Percentiles rank a stretch among this genome's conserved stretches.
Conservation (phyloP, 2,113 vertebrate species). For the Mesocricetus auratus region DNA sequence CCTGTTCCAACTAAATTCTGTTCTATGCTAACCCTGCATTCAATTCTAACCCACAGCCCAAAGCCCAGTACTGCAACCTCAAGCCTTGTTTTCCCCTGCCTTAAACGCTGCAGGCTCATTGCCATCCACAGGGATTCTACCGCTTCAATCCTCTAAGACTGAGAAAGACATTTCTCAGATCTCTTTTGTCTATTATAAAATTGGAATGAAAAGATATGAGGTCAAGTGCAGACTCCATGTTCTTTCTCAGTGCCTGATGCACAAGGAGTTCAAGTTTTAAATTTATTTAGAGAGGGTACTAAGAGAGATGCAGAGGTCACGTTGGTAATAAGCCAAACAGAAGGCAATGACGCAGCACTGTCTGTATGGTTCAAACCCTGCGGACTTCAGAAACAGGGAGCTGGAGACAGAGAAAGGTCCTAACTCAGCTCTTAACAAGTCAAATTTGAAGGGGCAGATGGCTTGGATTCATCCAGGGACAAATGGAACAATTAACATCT, state of each 20-base stretch:
- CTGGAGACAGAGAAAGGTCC: constrained; percentile 23
- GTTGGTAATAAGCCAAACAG: constrained; percentile 50
- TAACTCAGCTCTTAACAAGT: constrained; percentile 12
- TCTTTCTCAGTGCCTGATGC: constrained; percentile 18
- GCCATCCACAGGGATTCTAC: constrained; percentile 30
- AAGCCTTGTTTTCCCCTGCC: background rate
- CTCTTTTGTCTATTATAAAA: constrained; percentile 51
- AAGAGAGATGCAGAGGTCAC: constrained; percentile 6
- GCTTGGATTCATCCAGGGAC: constrained; percentile 4
- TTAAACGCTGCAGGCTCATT: background rate
- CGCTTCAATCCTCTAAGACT: background rate
- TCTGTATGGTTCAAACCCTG: background rate
- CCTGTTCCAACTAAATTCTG: background rate
- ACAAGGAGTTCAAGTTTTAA: constrained; percentile 26
- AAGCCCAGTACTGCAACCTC: background rate
- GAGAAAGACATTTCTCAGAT: constrained; percentile 54
- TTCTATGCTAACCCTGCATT: background rate
- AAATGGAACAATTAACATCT: constrained; percentile 29
- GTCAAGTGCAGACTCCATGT: constrained; percentile 42
- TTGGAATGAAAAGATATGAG: constrained; percentile 61
- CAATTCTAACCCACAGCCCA: background rate
- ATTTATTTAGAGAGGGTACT: constrained; percentile 57
- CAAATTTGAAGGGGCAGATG: background rate
- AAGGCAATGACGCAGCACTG: background rate
- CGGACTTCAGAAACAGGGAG: background rate